These are phyloP conservation scores for Stenotaenia linearis DNA, from an alignment of 2,888 invertebrate species.

Conservation along the genomic window DNA sequence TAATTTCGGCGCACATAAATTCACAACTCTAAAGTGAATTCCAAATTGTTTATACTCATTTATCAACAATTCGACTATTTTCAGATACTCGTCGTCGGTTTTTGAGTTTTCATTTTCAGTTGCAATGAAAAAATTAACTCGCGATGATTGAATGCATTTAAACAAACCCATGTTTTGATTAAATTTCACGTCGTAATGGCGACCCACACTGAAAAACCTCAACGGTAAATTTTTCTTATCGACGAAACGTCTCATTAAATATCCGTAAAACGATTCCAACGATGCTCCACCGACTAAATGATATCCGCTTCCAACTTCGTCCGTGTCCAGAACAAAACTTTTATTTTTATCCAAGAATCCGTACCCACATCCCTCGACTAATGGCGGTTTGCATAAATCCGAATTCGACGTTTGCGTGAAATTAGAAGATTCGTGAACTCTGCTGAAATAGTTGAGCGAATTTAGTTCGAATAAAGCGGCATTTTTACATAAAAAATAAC, in stretches of 20 bases:
- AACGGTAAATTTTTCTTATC: slow-evolving; percentile 59
- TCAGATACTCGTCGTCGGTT: slow-evolving; percentile 55
- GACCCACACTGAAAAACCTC: slow-evolving; percentile 63
- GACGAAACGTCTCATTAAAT: slow-evolving; percentile 59
- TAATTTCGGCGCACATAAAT: slow-evolving; percentile 59
- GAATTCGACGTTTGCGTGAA: slow-evolving; percentile 66
- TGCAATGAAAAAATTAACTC: slow-evolving; percentile 59
- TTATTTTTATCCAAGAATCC: slow-evolving; percentile 54
- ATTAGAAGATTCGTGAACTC: slow-evolving; percentile 39
- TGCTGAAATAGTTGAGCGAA: background rate
- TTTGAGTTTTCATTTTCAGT: slow-evolving; percentile 51
- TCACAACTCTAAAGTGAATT: slow-evolving; percentile 61
- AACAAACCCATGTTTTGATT: slow-evolving; percentile 38
- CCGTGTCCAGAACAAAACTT: slow-evolving; percentile 58
- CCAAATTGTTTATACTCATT: slow-evolving; percentile 60
- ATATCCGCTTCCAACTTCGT: slow-evolving; percentile 55
- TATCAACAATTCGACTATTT: slow-evolving; percentile 53
- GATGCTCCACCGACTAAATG: slow-evolving; percentile 72
- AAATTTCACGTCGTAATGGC: slow-evolving; percentile 54
- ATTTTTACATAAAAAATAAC: background rate
- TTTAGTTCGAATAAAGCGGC: slow-evolving; percentile 20
- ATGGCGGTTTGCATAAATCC: slow-evolving; percentile 68
- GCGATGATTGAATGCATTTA: slow-evolving; percentile 57
- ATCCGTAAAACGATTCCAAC: slow-evolving; percentile 65
- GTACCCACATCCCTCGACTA: slow-evolving; percentile 66